phyloP scores from a whole-genome alignment of 2,797 vertebrate genomes.

The Anguilla anguilla region DNA sequence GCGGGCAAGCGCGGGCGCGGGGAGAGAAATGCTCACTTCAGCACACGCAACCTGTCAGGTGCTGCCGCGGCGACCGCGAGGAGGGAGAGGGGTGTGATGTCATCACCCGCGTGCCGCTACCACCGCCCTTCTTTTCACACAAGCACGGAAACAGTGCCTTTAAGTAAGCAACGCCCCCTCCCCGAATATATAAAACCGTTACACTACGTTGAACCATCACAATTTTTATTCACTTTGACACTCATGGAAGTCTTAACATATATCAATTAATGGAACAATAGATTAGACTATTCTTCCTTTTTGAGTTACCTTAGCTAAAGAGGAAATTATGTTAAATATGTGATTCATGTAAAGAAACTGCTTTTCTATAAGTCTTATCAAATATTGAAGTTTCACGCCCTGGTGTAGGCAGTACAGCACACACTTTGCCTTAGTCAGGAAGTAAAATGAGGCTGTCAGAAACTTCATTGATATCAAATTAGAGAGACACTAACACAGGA shows the following conservation, averaged over 20 bases:
- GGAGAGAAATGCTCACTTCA: conserved; percentile 47
- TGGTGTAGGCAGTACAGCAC: background rate
- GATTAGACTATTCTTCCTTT: background rate
- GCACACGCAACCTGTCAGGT: conserved; percentile 36
- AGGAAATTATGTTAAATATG: background rate
- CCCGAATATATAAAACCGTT: background rate
- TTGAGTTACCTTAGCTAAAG: background rate
- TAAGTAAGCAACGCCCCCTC: conserved; percentile 37
- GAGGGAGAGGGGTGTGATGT: conserved; percentile 25
- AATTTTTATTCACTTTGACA: background rate
- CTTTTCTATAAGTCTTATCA: background rate
- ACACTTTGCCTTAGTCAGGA: background rate
- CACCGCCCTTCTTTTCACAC: conserved; percentile 32
- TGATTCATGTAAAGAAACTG: background rate
- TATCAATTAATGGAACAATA: background rate
- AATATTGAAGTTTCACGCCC: background rate
- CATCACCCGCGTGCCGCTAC: conserved; percentile 23
- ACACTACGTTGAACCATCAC: background rate
- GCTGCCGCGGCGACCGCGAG: conserved; percentile 26
- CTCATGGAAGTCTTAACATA: background rate
- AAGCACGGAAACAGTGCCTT: conserved; percentile 53
- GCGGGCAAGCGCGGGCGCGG: conserved; percentile 52
- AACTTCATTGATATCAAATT: background rate
- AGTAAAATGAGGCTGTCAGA: background rate
- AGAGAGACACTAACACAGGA: background rate